Conservation (phyloP, 2,113 vertebrate species). For the Corapipo altera region DNA sequence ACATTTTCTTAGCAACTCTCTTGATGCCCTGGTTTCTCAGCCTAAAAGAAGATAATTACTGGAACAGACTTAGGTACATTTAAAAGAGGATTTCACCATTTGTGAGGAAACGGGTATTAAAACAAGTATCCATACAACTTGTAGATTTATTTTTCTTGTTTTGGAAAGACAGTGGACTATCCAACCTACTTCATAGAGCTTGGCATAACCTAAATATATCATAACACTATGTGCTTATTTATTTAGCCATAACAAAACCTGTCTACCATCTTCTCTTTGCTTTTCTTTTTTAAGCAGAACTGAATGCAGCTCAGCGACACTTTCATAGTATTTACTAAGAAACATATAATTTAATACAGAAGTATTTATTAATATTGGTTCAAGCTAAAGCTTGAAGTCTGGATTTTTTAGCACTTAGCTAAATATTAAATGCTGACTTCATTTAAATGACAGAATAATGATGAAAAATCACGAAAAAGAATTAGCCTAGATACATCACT, state of each 20-base stretch:
- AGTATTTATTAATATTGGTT: neutral
- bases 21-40: neutral
- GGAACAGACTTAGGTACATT: neutral
- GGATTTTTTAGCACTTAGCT: neutral
- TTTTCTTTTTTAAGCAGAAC: neutral
- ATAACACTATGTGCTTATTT: neutral
- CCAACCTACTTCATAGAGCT: neutral
- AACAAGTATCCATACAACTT: neutral
- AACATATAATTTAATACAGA: neutral
- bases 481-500: neutral
- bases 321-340: neutral
- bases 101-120: neutral
- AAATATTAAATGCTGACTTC: neutral
- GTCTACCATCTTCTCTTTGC: neutral
- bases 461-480: neutral
- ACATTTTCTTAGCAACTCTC: neutral
- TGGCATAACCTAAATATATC: neutral
- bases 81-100: neutral
- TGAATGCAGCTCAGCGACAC: neutral
- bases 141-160: neutral
- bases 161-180: neutral
- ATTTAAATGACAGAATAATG: neutral
- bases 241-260: neutral
- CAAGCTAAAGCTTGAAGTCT: neutral
- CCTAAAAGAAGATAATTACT: neutral